These are phyloP conservation scores for Thalassoma bifasciatum DNA, from an alignment of 2,113 vertebrate species.

Conservation along the genomic window DNA sequence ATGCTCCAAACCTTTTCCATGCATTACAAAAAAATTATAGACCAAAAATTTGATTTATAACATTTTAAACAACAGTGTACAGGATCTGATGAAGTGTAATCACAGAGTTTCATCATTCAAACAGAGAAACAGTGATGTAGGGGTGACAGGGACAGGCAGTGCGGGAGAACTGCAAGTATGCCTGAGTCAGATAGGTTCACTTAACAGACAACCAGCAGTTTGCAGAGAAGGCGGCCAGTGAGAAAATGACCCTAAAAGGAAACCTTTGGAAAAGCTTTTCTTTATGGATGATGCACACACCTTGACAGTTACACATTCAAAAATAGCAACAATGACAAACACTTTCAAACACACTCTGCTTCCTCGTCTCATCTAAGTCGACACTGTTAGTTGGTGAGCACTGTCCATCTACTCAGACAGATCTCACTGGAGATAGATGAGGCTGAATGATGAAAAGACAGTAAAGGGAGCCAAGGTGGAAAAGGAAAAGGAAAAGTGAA, in stretches of 20 bases:
- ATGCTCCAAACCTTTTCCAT: conserved; percentile 25
- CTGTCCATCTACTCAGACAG: conserved; percentile 33
- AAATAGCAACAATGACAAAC: conserved; percentile 31
- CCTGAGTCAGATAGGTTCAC: conserved; percentile 38
- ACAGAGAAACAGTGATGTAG: conserved; percentile 24
- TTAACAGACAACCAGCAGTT: conserved; percentile 57
- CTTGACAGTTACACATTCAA: conserved; percentile 7
- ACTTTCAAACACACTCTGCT: conserved; percentile 29
- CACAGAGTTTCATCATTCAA: conserved; percentile 7
- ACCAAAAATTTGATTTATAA: conserved; percentile 1
- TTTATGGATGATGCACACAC: conserved; percentile 29
- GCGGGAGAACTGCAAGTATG: conserved; percentile 45
- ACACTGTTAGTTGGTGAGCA: conserved; percentile 45
- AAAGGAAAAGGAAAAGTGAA: conserved; percentile 44
- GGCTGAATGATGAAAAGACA: conserved; percentile 27
- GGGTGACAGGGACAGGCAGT: conserved; percentile 39
- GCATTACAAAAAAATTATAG: conserved; percentile 14
- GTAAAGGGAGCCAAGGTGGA: conserved; percentile 14
- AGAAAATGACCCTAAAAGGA: conserved; percentile 47
- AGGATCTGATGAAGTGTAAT: conserved; percentile 5
- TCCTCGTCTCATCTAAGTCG: conserved; percentile 21
- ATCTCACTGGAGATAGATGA: conserved; percentile 37
- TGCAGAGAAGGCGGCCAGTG: conserved; percentile 36
- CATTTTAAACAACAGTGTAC: background rate
- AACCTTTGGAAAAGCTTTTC: conserved; percentile 35